Evolutionary conservation across 2,888 invertebrate species (phyloP).

Genomic region (Stenotaenia linearis): DNA sequence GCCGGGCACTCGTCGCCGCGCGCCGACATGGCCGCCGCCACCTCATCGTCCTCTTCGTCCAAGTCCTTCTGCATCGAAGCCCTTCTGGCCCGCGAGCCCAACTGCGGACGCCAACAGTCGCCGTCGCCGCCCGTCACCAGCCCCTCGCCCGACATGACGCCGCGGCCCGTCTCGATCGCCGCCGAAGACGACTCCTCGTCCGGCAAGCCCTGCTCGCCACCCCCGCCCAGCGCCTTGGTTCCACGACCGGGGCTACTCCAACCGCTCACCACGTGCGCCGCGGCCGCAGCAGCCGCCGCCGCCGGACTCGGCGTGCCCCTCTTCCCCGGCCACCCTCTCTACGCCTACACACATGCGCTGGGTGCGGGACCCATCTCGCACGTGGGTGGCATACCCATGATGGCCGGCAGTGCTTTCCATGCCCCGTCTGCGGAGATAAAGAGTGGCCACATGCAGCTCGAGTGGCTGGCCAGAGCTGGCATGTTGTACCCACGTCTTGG

Average conservation of each 20-base stretch:
- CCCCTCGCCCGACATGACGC: neutral
- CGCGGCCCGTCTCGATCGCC: neutral
- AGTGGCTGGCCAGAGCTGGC: conserved; percentile 40
- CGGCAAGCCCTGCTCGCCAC: neutral
- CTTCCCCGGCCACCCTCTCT: conserved; percentile 38
- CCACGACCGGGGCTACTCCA: conserved; percentile 35
- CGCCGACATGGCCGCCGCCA: conserved; percentile 30
- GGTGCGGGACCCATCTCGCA: conserved; percentile 24
- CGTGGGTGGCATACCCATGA: conserved; percentile 27
- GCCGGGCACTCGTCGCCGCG: conserved; percentile 30
- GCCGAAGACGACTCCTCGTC: conserved; percentile 17
- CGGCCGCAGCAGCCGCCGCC: conserved; percentile 1
- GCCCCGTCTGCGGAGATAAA: conserved; percentile 36
- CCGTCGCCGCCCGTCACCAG: neutral
- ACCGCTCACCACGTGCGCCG: conserved; percentile 29
- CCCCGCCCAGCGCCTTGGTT: conserved; percentile 31
- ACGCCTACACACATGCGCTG: conserved; percentile 34
- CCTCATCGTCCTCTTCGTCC: conserved; percentile 29
- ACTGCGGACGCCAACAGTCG: conserved; percentile 37
- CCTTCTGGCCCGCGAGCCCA: conserved; percentile 59
- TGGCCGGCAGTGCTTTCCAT: conserved; percentile 37
- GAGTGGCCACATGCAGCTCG: conserved; percentile 37
- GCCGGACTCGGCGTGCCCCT: conserved; percentile 34
- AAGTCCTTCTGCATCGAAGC: conserved; percentile 90
- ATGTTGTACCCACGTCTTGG: conserved; percentile 40